Conservation (phyloP, 2,113 vertebrate genomes). For the Oreocharis arfaki region DNA sequence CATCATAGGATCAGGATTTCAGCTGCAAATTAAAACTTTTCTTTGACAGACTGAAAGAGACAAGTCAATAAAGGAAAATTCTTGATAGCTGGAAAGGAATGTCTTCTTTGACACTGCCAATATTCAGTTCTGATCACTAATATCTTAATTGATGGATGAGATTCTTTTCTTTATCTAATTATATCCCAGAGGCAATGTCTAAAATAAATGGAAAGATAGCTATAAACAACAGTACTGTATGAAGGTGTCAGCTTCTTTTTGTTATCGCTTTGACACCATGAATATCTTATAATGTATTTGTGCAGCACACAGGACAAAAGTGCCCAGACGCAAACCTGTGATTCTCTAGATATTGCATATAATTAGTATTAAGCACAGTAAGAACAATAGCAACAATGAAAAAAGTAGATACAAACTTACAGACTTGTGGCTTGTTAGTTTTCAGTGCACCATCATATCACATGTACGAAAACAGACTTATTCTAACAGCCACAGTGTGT, state of each 20-base stretch:
- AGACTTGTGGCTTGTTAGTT: neutral
- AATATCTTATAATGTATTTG: neutral
- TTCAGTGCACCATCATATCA: neutral
- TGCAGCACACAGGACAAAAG: neutral
- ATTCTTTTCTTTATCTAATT: conserved; percentile 17
- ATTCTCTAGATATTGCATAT: neutral
- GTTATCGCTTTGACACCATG: neutral
- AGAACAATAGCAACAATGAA: neutral
- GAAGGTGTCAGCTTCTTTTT: neutral
- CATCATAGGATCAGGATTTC: neutral
- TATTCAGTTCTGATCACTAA: conserved; percentile 16
- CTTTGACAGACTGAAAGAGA: conserved; percentile 21
- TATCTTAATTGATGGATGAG: neutral
- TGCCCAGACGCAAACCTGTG: neutral
- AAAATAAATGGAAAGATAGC: neutral
- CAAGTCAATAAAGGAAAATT: conserved; percentile 35
- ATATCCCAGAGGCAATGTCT: neutral
- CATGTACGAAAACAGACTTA: neutral
- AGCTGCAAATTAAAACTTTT: conserved; percentile 26
- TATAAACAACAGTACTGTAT: neutral
- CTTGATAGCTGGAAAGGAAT: conserved; percentile 32
- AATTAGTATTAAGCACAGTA: neutral
- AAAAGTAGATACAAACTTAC: neutral
- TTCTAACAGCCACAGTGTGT: neutral
- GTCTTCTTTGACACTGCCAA: neutral